Base-by-base conservation (phyloP, 2,888 invertebrate species). In the Xestia c-nigrum region DNA sequence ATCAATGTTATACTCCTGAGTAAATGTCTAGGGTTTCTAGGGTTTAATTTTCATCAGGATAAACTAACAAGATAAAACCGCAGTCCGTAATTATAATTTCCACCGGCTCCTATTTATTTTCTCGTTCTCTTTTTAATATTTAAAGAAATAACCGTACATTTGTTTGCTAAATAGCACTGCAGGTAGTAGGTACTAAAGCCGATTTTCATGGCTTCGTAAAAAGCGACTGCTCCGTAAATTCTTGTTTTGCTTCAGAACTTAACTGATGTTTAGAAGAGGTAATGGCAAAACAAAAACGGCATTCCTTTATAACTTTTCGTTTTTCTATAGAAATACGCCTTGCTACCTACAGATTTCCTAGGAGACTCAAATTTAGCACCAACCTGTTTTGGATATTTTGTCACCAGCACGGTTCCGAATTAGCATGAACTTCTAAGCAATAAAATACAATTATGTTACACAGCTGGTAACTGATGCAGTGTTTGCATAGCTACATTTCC, bases 151-250 rank as follows among this genome's bases (percentile, higher is more conserved):
- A 61, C 21, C 31, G 40, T 50, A 67, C 14, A 55, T 63, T 63
- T 19, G 9, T 63, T 63, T 31, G 31, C 21, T 50, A 47, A 74
- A 67, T 67, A 67, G 31, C 55, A n/a, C 55, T 81, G 47, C 55
- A 57, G 63, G 31, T 40, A 40, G 57, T n/a, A n/a, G n/a, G n/a
- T n/a, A 24, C 47, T 82, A 64, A 67, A 64, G 9, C 7, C 24
- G 50, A 31, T 50, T 57, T 80, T 74, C 43, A 79, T 57, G 31
- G 21, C n/a, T 79, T 47, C n/a, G 19, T 70, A 70, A 79, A 77
- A 69, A 47, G 40, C 63, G 10, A 57, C 55, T 50, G 63, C 38
- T n/a, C 14, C 16, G 38, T 57, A 50, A 64, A 79, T 50, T 68
- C 50, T 75, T n/a, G 38, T 74, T 78, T 43, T 64, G 12, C 75